Percentiles rank a stretch among this genome's conserved stretches.
Evolutionary conservation across 2,888 invertebrate species (phyloP).

Genomic region (Adelognathus sp.): DNA sequence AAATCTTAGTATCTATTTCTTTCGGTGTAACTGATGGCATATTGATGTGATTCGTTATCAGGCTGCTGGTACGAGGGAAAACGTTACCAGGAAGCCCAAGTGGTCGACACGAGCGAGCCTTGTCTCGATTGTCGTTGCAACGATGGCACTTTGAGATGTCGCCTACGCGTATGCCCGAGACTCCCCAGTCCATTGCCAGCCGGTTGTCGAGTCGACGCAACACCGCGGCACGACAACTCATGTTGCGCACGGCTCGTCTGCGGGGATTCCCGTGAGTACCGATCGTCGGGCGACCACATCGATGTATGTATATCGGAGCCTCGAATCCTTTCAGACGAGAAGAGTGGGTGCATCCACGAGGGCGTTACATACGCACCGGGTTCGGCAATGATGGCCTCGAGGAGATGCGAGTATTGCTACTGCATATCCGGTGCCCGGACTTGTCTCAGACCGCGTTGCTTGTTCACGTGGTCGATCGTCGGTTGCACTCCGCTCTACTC

Average conservation of each 20-base stretch:
- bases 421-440: conserved; percentile 84
- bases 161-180: conserved; percentile 89
- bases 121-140: conserved; percentile 91
- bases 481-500: conserved; percentile 87
- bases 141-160: conserved; percentile 88
- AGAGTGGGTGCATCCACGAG: conserved; percentile 85
- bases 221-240: conserved; percentile 86
- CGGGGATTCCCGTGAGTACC: conserved; percentile 83
- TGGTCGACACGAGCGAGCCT: conserved; percentile 87
- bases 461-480: conserved; percentile 87
- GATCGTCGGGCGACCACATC: no score
- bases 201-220: conserved; percentile 85
- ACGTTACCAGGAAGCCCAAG: conserved; percentile 85
- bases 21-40: background rate
- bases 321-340: conserved; percentile 52
- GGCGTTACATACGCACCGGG: conserved; percentile 90
- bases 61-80: conserved; percentile 89
- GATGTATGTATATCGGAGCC: no score
- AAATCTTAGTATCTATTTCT: no score
- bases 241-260: conserved; percentile 92
- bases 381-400: conserved; percentile 91
- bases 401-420: conserved; percentile 94
- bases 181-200: conserved; percentile 89
- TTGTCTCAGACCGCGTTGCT: conserved; percentile 91
- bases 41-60: conserved; percentile 69